Evolutionary conservation across 2,888 invertebrate species (phyloP), one percentile per base, ranked within the genome.

Genomic region (Antitype chi): DNA sequence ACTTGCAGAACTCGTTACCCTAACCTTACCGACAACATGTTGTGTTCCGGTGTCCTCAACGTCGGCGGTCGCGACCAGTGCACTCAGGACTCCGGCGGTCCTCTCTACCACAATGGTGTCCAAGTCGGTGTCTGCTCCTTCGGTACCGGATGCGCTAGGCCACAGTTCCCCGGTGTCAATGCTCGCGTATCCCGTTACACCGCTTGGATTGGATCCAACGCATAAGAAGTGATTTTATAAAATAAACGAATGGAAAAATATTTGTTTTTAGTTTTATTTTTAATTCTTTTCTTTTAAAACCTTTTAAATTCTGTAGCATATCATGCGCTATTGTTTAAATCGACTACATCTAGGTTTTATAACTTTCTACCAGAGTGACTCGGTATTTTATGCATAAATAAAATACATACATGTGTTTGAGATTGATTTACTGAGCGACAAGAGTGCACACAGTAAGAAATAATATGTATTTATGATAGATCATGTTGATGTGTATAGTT

Each of bases 21-120:
- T 11, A 2, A 0, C 3, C n/a, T 82, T 47, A 92, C 89, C n/a
- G 90, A 85, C 43, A 85, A 90, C 82, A 87, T 94, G 91, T 79
- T 91, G 88, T 78, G 89, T 82, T 70, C 92, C 85, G 79, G 89
- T 74, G 57, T 90, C 85, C 80, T 90, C 76, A 76, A 89, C 82
- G 93, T 93, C 9, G 95, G 94, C 15, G 93, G 94, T 23, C 91
- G 94, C 28, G 95, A 93, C 87, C 94, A 94, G 88, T 95, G 95
- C 88, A 0, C 53, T 15, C 88, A 90, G 85, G 93, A 94, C 86
- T 91, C 91, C 25, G 94, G 94, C 3, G 92, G 93, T 60, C 94
- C 94, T 23, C 91, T 94, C 38, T 88, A 91, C 81, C 93, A 93
- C 84, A 90, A 92, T 64, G 79, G 84, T 60, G 81, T 92, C 13